A percentile compares a stretch with the other conserved stretches of the same genome.
These are phyloP conservation scores for Drosophila setifemur DNA, from an alignment of 1,140 invertebrate genomes.

Conservation along the genomic window DNA sequence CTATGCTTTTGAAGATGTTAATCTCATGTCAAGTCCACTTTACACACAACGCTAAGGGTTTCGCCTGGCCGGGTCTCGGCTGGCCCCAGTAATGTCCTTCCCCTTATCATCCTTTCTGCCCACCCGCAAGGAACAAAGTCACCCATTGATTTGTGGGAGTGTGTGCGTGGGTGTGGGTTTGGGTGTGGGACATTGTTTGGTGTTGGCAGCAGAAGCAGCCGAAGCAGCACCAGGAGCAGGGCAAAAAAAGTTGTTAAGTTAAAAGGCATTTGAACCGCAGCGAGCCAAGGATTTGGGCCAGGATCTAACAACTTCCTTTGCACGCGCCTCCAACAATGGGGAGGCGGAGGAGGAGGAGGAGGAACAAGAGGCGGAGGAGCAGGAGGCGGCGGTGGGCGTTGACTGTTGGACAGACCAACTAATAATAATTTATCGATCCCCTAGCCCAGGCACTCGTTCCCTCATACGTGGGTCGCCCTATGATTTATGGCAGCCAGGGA, in stretches of 20 bases:
- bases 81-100: too few species aligned
- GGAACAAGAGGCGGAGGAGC: background rate
- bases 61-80: constrained; percentile 28
- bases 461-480: constrained; percentile 72
- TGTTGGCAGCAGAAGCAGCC: constrained; percentile 54
- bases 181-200: constrained; percentile 43
- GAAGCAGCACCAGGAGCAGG: too few species aligned
- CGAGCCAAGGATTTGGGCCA: constrained; percentile 71
- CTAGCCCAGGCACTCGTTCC: constrained; percentile 77
- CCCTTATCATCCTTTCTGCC: constrained; percentile 8
- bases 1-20: constrained; percentile 82
- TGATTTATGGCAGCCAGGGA: constrained; percentile 70
- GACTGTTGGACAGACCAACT: constrained; percentile 57
- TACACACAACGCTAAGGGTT: constrained; percentile 78
- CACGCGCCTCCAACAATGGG: constrained; percentile 45
- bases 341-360: background rate
- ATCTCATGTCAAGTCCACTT: constrained; percentile 82
- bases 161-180: constrained; percentile 5
- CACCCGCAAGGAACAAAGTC: constrained; percentile 60
- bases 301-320: constrained; percentile 75
- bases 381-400: background rate
- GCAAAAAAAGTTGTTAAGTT: constrained; percentile 79
- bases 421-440: constrained; percentile 82
- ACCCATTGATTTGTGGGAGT: constrained; percentile 66
- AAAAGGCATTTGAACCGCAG: constrained; percentile 81